These are phyloP conservation scores for Hippasteria phrygiana DNA, from an alignment of 53 echinoderm and acorn worm genomes.

Conservation along the genomic window DNA sequence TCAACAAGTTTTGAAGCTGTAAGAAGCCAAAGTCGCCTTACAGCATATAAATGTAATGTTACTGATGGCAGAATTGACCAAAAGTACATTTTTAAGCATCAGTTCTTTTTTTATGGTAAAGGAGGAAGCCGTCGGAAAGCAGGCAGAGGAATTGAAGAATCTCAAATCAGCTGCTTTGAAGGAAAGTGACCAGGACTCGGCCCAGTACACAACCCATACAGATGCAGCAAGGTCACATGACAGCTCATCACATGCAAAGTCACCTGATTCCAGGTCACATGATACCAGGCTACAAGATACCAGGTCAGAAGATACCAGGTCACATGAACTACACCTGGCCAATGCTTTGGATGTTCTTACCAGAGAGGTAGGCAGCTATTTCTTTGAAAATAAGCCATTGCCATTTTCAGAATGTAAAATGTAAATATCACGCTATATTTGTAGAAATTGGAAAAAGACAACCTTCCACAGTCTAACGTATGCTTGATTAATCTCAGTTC, in stretches of 20 bases:
- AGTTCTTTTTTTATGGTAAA: not conserved
- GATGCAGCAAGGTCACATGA: slow-evolving; percentile 15
- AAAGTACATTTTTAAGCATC: not conserved
- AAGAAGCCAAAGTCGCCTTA: too few relatives aligned
- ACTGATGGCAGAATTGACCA: too few relatives aligned
- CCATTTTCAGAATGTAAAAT: too few relatives aligned
- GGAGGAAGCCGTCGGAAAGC: slow-evolving; percentile 57
- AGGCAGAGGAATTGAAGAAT: slow-evolving; percentile 72
- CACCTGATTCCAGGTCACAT: slow-evolving; percentile 36
- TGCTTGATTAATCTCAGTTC: too few relatives aligned
- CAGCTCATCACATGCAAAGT: not conserved
- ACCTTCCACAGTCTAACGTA: too few relatives aligned
- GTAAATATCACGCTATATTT: too few relatives aligned
- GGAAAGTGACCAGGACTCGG: slow-evolving; percentile 43
- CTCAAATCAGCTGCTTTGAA: slow-evolving; percentile 54
- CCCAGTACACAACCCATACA: not conserved
- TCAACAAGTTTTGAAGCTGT: too few relatives aligned
- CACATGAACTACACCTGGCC: slow-evolving; percentile 33
- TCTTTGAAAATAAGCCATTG: not conserved
- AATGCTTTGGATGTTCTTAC: slow-evolving; percentile 43
- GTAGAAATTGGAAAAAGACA: too few relatives aligned
- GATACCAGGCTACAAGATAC: not conserved
- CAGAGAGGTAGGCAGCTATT: slow-evolving; percentile 26
- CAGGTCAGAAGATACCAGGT: slow-evolving; percentile 4
- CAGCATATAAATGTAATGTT: too few relatives aligned